These are phyloP conservation scores for Chaetops frenatus DNA, from an alignment of 2,113 vertebrate species.

Conservation along the genomic window DNA sequence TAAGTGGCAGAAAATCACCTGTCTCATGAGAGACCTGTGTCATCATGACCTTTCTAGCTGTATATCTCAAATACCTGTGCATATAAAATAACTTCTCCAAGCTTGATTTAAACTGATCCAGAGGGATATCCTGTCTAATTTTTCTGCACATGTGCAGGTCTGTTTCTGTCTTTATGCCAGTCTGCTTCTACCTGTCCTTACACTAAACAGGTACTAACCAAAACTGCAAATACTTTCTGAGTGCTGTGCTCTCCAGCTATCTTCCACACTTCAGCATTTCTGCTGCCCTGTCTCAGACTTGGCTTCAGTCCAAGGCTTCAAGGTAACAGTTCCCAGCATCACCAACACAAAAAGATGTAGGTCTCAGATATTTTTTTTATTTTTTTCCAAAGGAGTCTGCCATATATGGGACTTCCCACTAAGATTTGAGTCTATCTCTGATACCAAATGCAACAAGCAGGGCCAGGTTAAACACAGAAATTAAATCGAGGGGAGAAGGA, in stretches of 20 bases:
- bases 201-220: neutral
- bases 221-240: neutral
- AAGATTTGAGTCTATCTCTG: neutral
- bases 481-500: neutral
- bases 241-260: neutral
- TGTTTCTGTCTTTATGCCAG: neutral
- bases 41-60: neutral
- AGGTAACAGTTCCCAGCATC: neutral
- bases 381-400: neutral
- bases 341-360: fast-evolving
- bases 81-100: neutral
- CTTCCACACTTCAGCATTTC: neutral
- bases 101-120: neutral
- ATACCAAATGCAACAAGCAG: neutral
- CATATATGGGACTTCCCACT: neutral
- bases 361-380: neutral
- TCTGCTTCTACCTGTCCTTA: neutral
- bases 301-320: neutral
- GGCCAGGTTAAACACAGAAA: neutral
- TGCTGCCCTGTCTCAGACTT: neutral
- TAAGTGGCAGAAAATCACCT: slow-evolving; percentile 53
- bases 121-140: neutral
- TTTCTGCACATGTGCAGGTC: neutral
- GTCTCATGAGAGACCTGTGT: fast-evolving
- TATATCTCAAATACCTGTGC: neutral